Base-by-base conservation (phyloP, 1,140 invertebrate genomes). In the Doryteuthis pealeii region DNA sequence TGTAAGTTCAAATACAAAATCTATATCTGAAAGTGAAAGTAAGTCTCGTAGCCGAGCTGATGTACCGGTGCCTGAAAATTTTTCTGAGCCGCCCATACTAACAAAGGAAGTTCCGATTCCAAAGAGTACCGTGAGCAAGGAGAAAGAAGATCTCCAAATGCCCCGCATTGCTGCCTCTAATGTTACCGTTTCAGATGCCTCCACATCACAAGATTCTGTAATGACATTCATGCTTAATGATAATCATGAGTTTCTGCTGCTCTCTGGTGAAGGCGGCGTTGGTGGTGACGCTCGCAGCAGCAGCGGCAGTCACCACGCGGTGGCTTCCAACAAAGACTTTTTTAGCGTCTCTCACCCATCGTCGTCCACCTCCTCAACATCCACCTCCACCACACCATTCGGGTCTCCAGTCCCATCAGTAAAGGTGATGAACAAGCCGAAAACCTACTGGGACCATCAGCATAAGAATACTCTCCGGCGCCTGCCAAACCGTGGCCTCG, bases 381-480 rank as follows among this genome's bases (percentile, higher is more conserved):
- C 54, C 18, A 22, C 18, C 26, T 62, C 54, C 18, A n/a, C 54
- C 26, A 14, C 18, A n/a, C 10, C 26, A 6, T 62, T 28, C 6
- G 22, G 26, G 6, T 62, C 54, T 22, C 18, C 54, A 6, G 54
- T 62, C 22, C 26, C 54, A n/a, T 22, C 54, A 12, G 10, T 22
- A n/a, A 62, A 62, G 54, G 5, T 28, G 26, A n/a, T 62, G 54
- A 62, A 62, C 54, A 62, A 62, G 54, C 54, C 54, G 18, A 62
- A 62, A 62, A 62, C 54, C 18, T n/a, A n/a, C 22, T 62, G 54
- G 54, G 54, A 62, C 54, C 18, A n/a, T 22, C 54, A 62, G 54
- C 54, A 62, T 62, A 62, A 62, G 18, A 62, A 12, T 62, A 28
- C 54, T n/a, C 54, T 62, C 54, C 54, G 54, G 54, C 54, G 54